These are phyloP conservation scores for Palythoa grandis DNA, from an alignment of 92 coral and sea anemone species.

Conservation along the genomic window DNA sequence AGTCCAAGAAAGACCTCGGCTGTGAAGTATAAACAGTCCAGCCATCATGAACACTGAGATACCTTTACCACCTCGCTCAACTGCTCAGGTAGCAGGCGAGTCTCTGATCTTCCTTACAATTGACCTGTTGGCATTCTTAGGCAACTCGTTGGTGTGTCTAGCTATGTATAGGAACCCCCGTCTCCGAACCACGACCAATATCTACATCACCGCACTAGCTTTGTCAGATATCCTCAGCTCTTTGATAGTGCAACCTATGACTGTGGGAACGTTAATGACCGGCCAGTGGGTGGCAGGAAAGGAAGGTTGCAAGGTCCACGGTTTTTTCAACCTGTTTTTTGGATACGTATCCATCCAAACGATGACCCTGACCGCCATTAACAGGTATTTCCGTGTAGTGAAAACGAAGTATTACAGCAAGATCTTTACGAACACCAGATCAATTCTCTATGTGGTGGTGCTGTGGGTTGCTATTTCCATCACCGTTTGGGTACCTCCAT, in stretches of 20 bases:
- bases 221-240: slow-evolving; percentile 44
- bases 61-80: slow-evolving; percentile 11
- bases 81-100: slow-evolving; percentile 33
- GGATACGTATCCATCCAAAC: slow-evolving; percentile 36
- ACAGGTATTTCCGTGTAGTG: slow-evolving; percentile 42
- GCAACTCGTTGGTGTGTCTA: slow-evolving; percentile 30
- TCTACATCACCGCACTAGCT: slow-evolving; percentile 38
- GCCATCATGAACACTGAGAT: slow-evolving; percentile 11
- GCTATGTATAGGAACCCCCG: slow-evolving; percentile 34
- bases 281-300: slow-evolving; percentile 28
- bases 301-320: slow-evolving; percentile 31
- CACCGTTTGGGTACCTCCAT: slow-evolving; percentile 30
- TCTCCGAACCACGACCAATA: slow-evolving; percentile 39
- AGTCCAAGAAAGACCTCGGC: neutral
- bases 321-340: slow-evolving; percentile 32
- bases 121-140: slow-evolving; percentile 31
- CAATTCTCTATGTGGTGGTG: slow-evolving; percentile 12
- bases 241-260: slow-evolving; percentile 31
- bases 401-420: slow-evolving; percentile 36
- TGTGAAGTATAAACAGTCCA: neutral
- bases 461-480: slow-evolving; percentile 29
- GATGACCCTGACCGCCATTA: slow-evolving; percentile 38
- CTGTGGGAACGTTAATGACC: slow-evolving; percentile 30
- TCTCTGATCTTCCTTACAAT: slow-evolving; percentile 34
- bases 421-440: slow-evolving; percentile 17